Base-by-base conservation (phyloP, 2,888 invertebrate genomes). In the Meliscaeva auricollis region DNA sequence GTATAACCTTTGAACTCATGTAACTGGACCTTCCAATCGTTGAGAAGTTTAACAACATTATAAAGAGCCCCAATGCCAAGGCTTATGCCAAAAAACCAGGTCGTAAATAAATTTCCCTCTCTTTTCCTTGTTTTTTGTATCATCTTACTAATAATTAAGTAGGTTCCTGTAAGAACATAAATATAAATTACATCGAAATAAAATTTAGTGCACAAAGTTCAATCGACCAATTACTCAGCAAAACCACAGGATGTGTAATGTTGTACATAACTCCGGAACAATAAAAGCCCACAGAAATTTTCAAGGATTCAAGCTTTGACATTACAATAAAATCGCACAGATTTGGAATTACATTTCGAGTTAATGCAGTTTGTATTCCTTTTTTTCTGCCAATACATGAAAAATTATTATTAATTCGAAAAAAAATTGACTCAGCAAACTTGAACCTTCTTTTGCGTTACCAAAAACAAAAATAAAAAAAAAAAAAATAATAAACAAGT, bases 321-420 rank as follows among this genome's bases (percentile, higher is more conserved):
- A 60, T 9, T 4, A 1, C 22, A 22, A 41, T 60, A 60, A 22
- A 13, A 41, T n/a, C 38, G 11, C 20, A 22, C 22, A 7, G 8
- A 60, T 11, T 22, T 60, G 4, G 5, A 41, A 60, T 41, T 60
- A 41, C 60, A 15, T 26, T 41, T 60, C 60, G 38, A 44, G 8
- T 41, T 9, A 60, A 15, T 60, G 60, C 60, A 60, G 2, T 41
- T 38, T 20, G 0, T 11, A 35, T 56, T 58, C 2, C 20, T 38
- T 58, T 22, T 2, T 35, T 32, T 38, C 8, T 20, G 5, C 22
- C 22, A n/a, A 38, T 38, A 38, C 38, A n/a, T 44, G 9, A 26
- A 44, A 15, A 60, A 60, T 41, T 41, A 60, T 60, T 60, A 60
- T 41, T 60, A 46, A 64, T 46, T 62, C 62, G 1, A 62, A 38